These are phyloP conservation scores for Pilophorus perplexus DNA, from an alignment of 2,888 invertebrate species.

Conservation along the genomic window DNA sequence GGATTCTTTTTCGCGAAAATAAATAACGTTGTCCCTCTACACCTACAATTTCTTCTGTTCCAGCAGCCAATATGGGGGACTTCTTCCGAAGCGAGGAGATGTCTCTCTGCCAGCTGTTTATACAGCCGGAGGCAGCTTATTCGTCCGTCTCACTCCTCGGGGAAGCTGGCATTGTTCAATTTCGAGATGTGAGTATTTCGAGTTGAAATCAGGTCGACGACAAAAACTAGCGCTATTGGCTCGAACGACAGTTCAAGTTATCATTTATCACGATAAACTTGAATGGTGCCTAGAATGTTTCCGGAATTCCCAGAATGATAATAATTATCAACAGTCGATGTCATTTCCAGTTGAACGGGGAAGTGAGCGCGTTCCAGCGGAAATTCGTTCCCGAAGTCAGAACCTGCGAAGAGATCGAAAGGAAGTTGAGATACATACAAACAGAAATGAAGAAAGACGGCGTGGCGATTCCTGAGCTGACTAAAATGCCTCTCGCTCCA, in stretches of 20 bases:
- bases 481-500: constrained; percentile 73
- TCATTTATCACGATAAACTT: too few relatives aligned
- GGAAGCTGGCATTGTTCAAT: constrained; percentile 62
- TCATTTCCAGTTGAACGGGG: constrained; percentile 61
- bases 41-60: too few relatives aligned
- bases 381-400: constrained; percentile 64
- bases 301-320: too few relatives aligned
- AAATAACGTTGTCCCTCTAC: too few relatives aligned
- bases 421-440: constrained; percentile 66
- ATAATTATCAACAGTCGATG: too few relatives aligned
- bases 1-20: too few relatives aligned
- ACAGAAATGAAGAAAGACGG: constrained; percentile 80
- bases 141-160: constrained; percentile 62
- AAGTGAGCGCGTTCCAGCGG: constrained; percentile 62
- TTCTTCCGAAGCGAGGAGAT: constrained; percentile 55
- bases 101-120: constrained; percentile 59
- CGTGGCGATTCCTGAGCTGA: constrained; percentile 73
- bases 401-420: constrained; percentile 63
- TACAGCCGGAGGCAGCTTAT: constrained; percentile 64
- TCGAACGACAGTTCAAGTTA: too few relatives aligned
- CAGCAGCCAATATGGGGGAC: constrained; percentile 52
- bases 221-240: too few relatives aligned
- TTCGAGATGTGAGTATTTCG: constrained; percentile 60
- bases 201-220: background rate
- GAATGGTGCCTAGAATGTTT: too few relatives aligned